These are phyloP conservation scores for Callionymus lyra DNA, from an alignment of 2,113 vertebrate species.

Conservation along the genomic window DNA sequence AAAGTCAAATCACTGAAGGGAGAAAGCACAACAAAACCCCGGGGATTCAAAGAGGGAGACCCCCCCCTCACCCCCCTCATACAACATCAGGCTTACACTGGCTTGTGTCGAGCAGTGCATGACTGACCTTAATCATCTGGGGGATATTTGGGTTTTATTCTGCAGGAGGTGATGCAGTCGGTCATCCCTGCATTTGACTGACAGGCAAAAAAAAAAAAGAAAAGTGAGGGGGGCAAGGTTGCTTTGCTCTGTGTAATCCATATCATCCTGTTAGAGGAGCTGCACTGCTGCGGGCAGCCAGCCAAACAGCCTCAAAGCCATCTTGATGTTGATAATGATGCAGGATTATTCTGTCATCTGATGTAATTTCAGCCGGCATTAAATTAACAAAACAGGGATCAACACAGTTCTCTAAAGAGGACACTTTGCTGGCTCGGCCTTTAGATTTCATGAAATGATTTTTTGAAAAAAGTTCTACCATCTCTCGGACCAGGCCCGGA, in stretches of 20 bases:
- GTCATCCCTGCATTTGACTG: constrained; percentile 45
- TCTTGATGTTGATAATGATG: constrained; percentile 51
- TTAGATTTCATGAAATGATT: constrained; percentile 30
- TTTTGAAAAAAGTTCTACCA: not conserved
- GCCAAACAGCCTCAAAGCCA: constrained; percentile 29
- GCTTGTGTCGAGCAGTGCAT: constrained; percentile 37
- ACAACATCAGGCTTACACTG: constrained; percentile 36
- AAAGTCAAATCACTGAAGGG: constrained; percentile 12
- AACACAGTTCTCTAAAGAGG: constrained; percentile 34
- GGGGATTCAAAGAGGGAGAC: not conserved
- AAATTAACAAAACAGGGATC: constrained; percentile 49
- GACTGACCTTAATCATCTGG: constrained; percentile 68
- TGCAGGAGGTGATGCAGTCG: constrained; percentile 24
- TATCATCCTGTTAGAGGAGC: constrained; percentile 54
- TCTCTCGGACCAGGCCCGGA: no score
- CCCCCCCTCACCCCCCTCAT: no score
- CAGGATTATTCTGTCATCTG: constrained; percentile 55
- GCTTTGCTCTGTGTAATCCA: constrained; percentile 55
- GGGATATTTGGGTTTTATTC: constrained; percentile 60
- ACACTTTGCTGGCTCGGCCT: constrained; percentile 18
- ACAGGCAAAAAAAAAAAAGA: constrained; percentile 37
- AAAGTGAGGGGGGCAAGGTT: constrained; percentile 39
- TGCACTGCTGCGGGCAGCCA: constrained; percentile 22
- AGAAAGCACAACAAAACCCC: constrained; percentile 13
- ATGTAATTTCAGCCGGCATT: constrained; percentile 44